Conservation (phyloP, 30 jellyfish, hydroid and myxozoan species). For the Rhopilema esculentum region DNA sequence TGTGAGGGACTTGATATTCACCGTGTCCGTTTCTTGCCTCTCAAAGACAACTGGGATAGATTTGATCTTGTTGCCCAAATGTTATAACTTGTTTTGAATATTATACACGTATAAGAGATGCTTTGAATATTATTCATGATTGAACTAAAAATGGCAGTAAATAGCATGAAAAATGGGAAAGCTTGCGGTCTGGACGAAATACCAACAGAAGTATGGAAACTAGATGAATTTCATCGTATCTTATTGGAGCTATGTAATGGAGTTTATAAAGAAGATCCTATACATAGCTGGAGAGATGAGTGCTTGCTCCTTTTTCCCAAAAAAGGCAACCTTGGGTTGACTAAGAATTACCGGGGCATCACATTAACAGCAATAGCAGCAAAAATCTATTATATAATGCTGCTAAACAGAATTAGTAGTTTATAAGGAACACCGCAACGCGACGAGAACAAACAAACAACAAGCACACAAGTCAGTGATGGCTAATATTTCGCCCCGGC, state of each 20-base stretch:
- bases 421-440: too few species aligned
- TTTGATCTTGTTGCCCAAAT: too few species aligned
- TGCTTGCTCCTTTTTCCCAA: conserved; percentile 4
- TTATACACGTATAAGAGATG: too few species aligned
- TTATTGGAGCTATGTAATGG: neutral
- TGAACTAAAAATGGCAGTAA: neutral
- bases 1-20: too few species aligned
- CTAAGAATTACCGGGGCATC: conserved; percentile 1
- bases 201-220: neutral
- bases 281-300: neutral
- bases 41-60: too few species aligned
- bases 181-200: neutral
- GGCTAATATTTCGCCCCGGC: too few species aligned
- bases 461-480: too few species aligned
- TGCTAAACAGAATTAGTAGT: neutral
- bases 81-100: too few species aligned
- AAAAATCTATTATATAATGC: neutral
- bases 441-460: too few species aligned
- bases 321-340: neutral
- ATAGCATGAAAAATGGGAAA: neutral
- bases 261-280: neutral
- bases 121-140: too few species aligned
- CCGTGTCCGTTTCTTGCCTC: too few species aligned
- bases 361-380: conserved; percentile 1
- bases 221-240: neutral